A percentile compares a stretch with the other conserved stretches of the same genome.
These are phyloP conservation scores for Serilophus lunatus DNA, from an alignment of 2,113 vertebrate genomes.

Conservation along the genomic window DNA sequence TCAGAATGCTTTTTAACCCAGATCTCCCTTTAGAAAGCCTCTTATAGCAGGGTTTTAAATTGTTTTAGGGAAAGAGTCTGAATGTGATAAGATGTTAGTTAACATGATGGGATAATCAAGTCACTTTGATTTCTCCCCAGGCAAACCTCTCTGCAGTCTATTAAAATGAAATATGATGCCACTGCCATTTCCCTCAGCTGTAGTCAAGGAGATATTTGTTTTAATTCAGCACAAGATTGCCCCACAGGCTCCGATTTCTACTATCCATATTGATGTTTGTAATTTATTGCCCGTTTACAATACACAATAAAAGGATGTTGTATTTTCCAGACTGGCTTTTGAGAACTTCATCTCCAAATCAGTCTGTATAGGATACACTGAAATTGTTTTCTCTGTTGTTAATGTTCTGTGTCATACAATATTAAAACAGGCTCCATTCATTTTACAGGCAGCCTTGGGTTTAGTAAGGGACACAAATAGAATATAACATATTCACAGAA, in stretches of 20 bases:
- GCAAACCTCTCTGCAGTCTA: slow-evolving; percentile 41
- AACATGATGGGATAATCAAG: slow-evolving; percentile 33
- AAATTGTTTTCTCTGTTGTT: background rate
- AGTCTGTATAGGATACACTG: background rate
- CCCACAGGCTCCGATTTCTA: slow-evolving; percentile 20
- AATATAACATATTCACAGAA: background rate
- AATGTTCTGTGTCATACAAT: background rate
- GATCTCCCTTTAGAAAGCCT: background rate
- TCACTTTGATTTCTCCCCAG: slow-evolving; percentile 51
- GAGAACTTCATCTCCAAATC: background rate
- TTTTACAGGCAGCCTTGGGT: background rate
- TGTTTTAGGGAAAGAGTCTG: slow-evolving; percentile 6
- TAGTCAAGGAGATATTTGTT: slow-evolving; percentile 24
- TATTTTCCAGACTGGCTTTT: background rate
- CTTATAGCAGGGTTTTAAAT: background rate
- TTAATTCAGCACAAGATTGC: slow-evolving; percentile 41
- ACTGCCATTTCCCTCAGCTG: slow-evolving; percentile 5
- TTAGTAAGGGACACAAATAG: background rate
- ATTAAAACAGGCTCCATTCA: background rate
- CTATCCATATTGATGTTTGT: background rate
- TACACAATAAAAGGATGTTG: background rate
- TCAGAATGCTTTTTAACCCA: background rate
- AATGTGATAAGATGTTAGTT: slow-evolving; percentile 37
- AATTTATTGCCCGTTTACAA: slow-evolving; percentile 26
- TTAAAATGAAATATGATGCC: slow-evolving; percentile 56